Conservation (phyloP, 2,888 invertebrate genomes). For the Sminthurinus aureus region DNA sequence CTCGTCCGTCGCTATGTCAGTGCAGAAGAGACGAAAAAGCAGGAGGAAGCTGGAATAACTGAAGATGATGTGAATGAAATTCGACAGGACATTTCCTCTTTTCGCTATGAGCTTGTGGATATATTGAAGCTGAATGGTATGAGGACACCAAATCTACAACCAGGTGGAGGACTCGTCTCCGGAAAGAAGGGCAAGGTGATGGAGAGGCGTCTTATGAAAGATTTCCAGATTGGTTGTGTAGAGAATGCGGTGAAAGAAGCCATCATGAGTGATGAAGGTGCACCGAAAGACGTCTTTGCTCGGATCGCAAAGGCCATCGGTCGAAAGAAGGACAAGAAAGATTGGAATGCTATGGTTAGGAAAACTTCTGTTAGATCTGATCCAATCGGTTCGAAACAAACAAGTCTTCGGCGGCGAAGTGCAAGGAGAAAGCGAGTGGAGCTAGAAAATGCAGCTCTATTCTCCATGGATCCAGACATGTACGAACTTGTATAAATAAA, state of each 20-base stretch:
- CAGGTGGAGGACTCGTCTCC: slow-evolving; percentile 74
- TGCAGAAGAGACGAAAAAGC: slow-evolving; percentile 79
- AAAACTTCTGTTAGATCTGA: slow-evolving; percentile 69
- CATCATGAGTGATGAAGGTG: slow-evolving; percentile 72
- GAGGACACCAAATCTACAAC: slow-evolving; percentile 77
- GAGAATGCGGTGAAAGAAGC: slow-evolving; percentile 82
- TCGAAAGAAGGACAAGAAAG: slow-evolving; percentile 70
- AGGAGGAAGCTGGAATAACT: slow-evolving; percentile 90
- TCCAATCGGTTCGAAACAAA: slow-evolving; percentile 73
- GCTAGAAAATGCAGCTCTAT: slow-evolving; percentile 70
- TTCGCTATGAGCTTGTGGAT: slow-evolving; percentile 90
- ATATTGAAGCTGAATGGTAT: slow-evolving; percentile 89
- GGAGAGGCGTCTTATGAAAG: slow-evolving; percentile 84
- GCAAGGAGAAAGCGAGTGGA: slow-evolving; percentile 75
- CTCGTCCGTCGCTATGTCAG: slow-evolving; percentile 90
- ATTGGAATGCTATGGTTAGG: slow-evolving; percentile 85
- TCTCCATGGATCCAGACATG: slow-evolving; percentile 68
- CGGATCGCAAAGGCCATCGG: slow-evolving; percentile 84
- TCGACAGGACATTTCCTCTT: slow-evolving; percentile 94
- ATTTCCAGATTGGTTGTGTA: slow-evolving; percentile 89
- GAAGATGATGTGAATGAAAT: slow-evolving; percentile 99
- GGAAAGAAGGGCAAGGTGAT: slow-evolving; percentile 86
- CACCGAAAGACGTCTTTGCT: slow-evolving; percentile 78
- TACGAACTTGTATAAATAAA: slow-evolving; percentile 4
- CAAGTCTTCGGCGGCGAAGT: slow-evolving; percentile 63